Percentiles rank a stretch among this genome's conserved stretches.
Evolutionary conservation across 1,140 invertebrate species (phyloP).

Genomic region (Drosophila ambigua): DNA sequence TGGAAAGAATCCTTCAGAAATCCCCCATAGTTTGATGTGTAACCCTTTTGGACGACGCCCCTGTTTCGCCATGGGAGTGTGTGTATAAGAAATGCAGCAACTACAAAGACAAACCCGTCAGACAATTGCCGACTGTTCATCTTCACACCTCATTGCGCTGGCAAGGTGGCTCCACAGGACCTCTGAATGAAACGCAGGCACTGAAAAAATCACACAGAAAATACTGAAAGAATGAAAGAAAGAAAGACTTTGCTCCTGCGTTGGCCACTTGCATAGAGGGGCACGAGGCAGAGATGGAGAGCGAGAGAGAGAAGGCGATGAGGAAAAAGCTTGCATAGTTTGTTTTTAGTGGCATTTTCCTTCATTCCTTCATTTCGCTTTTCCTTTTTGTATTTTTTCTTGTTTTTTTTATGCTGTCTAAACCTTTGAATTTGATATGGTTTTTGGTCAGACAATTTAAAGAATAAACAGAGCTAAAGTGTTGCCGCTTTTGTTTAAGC

Average conservation of each 20-base stretch:
- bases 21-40: neutral
- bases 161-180: constrained; percentile 59
- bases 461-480: constrained; percentile 15
- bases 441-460: constrained; percentile 23
- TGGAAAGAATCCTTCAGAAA: no score
- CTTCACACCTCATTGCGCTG: constrained; percentile 76
- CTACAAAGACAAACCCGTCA: constrained; percentile 43
- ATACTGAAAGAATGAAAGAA: constrained; percentile 21
- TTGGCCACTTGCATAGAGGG: constrained; percentile 49
- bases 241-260: constrained; percentile 36
- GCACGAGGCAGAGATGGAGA: no score
- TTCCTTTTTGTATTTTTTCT: constrained; percentile 17
- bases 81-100: constrained; percentile 51
- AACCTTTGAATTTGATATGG: constrained; percentile 21
- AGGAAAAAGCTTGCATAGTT: constrained; percentile 37
- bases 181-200: constrained; percentile 6
- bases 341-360: constrained; percentile 49
- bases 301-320: neutral
- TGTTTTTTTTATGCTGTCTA: constrained; percentile 21
- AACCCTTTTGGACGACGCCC: neutral
- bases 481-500: neutral
- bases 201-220: no score
- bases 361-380: constrained; percentile 27
- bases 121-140: constrained; percentile 79
- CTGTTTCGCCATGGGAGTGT: constrained; percentile 12